A percentile compares a stretch with the other conserved stretches of the same genome.
Evolutionary conservation across 2,797 vertebrate species (phyloP).

Genomic region (Capromys pilorides): DNA sequence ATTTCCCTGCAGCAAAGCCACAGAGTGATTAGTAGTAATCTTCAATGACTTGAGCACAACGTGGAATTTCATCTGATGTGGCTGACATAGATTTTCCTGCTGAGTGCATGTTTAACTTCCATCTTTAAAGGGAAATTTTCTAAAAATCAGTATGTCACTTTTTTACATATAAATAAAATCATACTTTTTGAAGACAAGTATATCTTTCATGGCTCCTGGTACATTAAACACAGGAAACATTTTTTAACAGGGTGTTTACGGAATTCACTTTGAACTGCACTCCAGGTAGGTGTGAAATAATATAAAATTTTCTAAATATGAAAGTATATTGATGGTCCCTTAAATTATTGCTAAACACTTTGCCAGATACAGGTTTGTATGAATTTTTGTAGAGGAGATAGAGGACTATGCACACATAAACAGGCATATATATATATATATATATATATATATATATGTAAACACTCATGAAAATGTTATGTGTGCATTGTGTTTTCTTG

Average conservation of each 20-base stretch:
- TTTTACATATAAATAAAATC: background rate
- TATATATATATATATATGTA: background rate
- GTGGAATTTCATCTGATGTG: background rate
- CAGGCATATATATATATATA: background rate
- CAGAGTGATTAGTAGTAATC: background rate
- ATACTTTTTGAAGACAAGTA: background rate
- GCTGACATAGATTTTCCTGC: background rate
- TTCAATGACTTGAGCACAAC: background rate
- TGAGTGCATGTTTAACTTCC: background rate
- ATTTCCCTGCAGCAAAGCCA: background rate
- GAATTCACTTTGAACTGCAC: constrained; percentile 2
- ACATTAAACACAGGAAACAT: background rate
- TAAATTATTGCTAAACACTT: background rate
- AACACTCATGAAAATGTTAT: background rate
- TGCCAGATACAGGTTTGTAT: background rate
- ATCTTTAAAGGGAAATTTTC: background rate
- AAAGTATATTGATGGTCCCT: background rate
- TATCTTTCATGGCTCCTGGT: background rate
- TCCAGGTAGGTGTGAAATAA: background rate
- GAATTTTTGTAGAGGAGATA: background rate
- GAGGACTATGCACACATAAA: background rate
- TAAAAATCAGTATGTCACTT: background rate
- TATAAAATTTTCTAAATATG: background rate
- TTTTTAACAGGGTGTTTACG: background rate
- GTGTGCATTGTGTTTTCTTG: background rate